A percentile compares a stretch with the other conserved stretches of the same genome.
Evolutionary conservation across 2,113 vertebrate species (phyloP).

Genomic region (Kryptolebias marmoratus): DNA sequence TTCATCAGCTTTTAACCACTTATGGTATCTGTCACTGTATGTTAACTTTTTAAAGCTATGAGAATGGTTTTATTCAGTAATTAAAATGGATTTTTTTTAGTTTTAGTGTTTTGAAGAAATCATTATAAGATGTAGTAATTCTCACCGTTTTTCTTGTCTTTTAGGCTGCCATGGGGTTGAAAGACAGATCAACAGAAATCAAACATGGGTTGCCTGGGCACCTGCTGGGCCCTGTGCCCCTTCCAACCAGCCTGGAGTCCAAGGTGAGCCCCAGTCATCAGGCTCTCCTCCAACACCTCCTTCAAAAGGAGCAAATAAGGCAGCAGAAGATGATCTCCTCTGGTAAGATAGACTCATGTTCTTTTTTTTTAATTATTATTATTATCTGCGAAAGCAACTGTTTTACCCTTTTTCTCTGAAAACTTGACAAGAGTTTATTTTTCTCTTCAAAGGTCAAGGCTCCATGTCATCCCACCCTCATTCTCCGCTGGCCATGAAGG

Average conservation of each 20-base stretch:
- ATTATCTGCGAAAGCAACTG: background rate
- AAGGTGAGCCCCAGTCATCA: constrained; percentile 96
- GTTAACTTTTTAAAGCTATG: background rate
- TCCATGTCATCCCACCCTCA: constrained; percentile 88
- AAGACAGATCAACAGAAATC: constrained; percentile 86
- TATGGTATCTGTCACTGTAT: constrained; percentile 10
- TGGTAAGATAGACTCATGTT: constrained; percentile 77
- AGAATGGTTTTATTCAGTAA: background rate
- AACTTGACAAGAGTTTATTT: background rate
- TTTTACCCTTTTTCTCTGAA: background rate
- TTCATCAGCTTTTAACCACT: constrained; percentile 42
- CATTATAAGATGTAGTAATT: background rate
- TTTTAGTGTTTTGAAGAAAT: constrained; percentile 8
- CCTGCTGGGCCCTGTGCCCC: constrained; percentile 85
- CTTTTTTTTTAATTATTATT: background rate
- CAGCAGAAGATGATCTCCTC: constrained; percentile 93
- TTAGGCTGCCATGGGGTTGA: constrained; percentile 89
- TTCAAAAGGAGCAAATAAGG: constrained; percentile 96
- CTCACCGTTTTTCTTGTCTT: background rate
- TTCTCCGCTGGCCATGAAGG: constrained; percentile 90
- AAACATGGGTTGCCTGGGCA: constrained; percentile 87
- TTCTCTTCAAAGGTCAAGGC: constrained; percentile 77
- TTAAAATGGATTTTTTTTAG: constrained; percentile 14
- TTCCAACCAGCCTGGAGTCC: constrained; percentile 87
- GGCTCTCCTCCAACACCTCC: constrained; percentile 94